Base-by-base conservation (phyloP, 2,797 vertebrate genomes). In the Leptoclinus maculatus region DNA sequence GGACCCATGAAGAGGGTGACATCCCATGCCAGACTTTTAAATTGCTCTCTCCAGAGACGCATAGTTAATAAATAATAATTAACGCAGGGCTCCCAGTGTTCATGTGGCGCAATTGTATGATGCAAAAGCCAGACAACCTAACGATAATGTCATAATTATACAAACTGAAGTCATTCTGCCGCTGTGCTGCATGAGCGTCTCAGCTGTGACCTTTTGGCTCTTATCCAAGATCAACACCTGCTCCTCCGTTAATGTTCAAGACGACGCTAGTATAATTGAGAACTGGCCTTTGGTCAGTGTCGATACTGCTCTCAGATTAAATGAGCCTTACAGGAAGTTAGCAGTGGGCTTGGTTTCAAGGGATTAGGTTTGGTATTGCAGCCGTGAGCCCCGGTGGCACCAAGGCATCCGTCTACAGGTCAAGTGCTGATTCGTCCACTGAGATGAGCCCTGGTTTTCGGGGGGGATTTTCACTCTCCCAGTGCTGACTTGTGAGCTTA, bases 1-100 rank as follows among this genome's bases (percentile, higher is more conserved):
- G 66, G 82, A 74, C 57, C 74, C 85, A 82, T 2, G 19, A 75
- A 66, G 73, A 88, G 58, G 41, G 17, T 41, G 69, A 65, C 67
- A 83, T 78, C 71, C 84, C 75, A 36, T 74, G 80, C 74, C 71
- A 88, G 85, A 74, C 74, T 87, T 86, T 78, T 80, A 91, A 91
- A 92, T 91, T 89, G 83, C 86, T 76, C 80, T 86, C 86, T 82
- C 80, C 66, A 74, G 84, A 89, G 86, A 71, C 65, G 36, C 49
- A 60, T 23, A 29, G 4, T 29, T 27, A 27, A 27, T 27, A 3
- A 27, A 27, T 27, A 4, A 29, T 90, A 87, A 87, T 89, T 74
- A 76, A 86, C 63, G 2, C 14, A 7, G 41, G 29, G 49, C 76
- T 89, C 80, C 66, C 47, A 43, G 65, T 70, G 38, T 79, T 75